phyloP scores from a whole-genome alignment of 2,888 invertebrate genomes.

The Coenonympha arcania region DNA sequence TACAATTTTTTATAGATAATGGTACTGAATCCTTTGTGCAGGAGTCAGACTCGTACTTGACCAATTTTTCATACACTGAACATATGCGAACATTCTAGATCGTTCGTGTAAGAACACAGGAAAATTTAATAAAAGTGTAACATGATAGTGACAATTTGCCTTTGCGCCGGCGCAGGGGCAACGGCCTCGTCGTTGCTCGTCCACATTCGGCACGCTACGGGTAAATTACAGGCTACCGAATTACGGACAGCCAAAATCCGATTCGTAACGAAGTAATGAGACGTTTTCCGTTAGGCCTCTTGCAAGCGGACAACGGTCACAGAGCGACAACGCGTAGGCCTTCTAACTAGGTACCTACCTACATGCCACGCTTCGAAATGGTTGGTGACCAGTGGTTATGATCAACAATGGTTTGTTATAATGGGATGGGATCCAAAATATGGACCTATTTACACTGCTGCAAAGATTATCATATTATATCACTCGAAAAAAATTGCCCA shows the following conservation, averaged over 20 bases:
- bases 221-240: conserved; percentile 33
- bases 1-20: no score
- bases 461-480: no score
- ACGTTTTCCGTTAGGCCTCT: conserved; percentile 7
- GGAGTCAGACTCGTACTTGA: no score
- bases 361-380: no score
- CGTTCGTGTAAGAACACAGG: conserved; percentile 35
- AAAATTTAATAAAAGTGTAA: conserved; percentile 67
- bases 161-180: conserved; percentile 35
- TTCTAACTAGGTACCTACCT: no score
- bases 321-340: neutral
- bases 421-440: neutral
- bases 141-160: conserved; percentile 54
- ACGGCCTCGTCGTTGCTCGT: conserved; percentile 27
- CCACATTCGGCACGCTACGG: conserved; percentile 34
- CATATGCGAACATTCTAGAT: neutral
- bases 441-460: no score
- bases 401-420: neutral
- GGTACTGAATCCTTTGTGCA: no score
- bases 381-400: neutral
- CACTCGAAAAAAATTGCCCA: no score
- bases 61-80: no score
- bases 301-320: neutral
- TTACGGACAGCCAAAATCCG: conserved; percentile 12
- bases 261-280: conserved; percentile 10